Evolutionary conservation across 2,888 invertebrate species (phyloP).

Genomic region (Cecidostiba fungosa): DNA sequence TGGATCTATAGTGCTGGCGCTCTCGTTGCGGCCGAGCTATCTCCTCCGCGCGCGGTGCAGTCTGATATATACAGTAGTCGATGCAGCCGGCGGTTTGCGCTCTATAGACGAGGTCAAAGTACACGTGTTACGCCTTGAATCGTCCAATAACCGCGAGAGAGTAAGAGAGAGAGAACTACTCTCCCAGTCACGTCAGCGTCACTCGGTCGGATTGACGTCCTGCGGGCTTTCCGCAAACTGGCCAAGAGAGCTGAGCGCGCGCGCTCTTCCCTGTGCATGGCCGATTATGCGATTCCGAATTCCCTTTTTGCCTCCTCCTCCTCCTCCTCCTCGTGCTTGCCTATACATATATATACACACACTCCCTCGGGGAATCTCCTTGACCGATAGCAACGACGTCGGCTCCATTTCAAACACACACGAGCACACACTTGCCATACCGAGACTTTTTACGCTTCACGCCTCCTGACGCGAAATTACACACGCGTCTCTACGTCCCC

Average conservation of each 20-base stretch:
- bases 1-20: background rate
- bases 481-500: background rate
- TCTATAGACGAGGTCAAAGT: slow-evolving; percentile 5
- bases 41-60: slow-evolving; percentile 9
- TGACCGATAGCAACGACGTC: slow-evolving; percentile 34
- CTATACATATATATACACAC: background rate
- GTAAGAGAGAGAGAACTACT: slow-evolving; percentile 36
- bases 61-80: background rate
- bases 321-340: background rate
- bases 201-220: slow-evolving; percentile 50
- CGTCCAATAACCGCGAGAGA: slow-evolving; percentile 14
- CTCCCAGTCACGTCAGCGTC: slow-evolving; percentile 49
- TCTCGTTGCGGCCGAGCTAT: slow-evolving; percentile 8
- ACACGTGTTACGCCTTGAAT: slow-evolving; percentile 24
- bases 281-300: slow-evolving; percentile 52
- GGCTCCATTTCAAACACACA: background rate
- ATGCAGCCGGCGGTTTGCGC: slow-evolving; percentile 7
- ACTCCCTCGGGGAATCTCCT: slow-evolving; percentile 49
- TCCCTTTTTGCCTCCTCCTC: slow-evolving; percentile 40
- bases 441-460: slow-evolving; percentile 45
- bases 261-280: background rate
- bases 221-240: slow-evolving; percentile 45
- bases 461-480: slow-evolving; percentile 18
- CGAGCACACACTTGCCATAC: background rate
- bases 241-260: background rate